Conservation (phyloP, 64 coral and sea anemone genomes). For the Orbicella faveolata region DNA sequence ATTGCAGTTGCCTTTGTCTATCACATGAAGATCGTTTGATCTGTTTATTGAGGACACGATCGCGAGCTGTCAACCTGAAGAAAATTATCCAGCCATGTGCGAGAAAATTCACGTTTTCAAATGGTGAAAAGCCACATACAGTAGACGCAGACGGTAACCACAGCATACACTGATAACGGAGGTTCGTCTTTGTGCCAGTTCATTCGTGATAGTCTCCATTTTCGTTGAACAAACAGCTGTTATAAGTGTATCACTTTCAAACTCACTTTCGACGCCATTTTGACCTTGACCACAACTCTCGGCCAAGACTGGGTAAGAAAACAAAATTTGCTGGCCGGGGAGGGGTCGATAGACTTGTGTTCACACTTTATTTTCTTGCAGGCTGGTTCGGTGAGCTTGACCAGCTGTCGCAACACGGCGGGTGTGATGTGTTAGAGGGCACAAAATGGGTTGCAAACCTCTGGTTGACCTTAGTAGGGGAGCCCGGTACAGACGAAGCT, state of each 20-base stretch:
- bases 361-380: background rate
- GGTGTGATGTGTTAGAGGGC: constrained; percentile 52
- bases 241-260: background rate
- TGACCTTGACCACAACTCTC: background rate
- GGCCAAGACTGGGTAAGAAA: background rate
- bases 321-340: background rate
- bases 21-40: too few species aligned
- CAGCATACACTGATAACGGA: background rate
- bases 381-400: constrained; percentile 61
- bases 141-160: background rate
- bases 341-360: background rate
- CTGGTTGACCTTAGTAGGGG: constrained; percentile 53
- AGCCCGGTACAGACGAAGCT: constrained; percentile 32
- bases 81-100: too few species aligned
- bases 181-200: background rate
- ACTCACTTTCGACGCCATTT: background rate
- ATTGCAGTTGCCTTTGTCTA: too few species aligned
- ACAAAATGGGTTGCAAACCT: constrained; percentile 74
- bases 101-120: too few species aligned
- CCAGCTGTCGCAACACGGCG: constrained; percentile 60
- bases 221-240: background rate
- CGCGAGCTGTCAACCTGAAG: too few species aligned
- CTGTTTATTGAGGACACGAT: too few species aligned
- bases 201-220: background rate
- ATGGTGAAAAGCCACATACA: too few species aligned